phyloP scores from a whole-genome alignment of 1,140 invertebrate species.

The Helicoverpa zea region DNA sequence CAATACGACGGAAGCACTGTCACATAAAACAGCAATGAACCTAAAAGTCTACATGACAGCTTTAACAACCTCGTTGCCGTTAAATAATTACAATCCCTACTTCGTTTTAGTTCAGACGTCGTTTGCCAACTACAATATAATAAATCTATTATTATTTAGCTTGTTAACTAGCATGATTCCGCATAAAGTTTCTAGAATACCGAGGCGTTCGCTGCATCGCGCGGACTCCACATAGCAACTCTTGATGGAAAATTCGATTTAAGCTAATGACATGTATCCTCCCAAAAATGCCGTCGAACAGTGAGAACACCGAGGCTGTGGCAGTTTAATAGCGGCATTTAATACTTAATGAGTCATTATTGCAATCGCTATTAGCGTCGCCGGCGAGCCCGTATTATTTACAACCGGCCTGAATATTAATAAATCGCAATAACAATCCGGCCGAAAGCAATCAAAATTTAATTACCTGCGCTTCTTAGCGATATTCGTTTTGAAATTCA shows the following conservation, averaged over 20 bases:
- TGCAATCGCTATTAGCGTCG: slow-evolving; percentile 72
- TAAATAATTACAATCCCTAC: slow-evolving; percentile 25
- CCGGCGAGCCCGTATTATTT: slow-evolving; percentile 64
- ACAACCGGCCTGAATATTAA: slow-evolving; percentile 71
- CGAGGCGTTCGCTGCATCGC: not conserved
- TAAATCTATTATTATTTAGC: slow-evolving; percentile 31
- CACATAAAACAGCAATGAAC: not conserved
- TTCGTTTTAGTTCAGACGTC: slow-evolving; percentile 11
- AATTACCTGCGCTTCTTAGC: slow-evolving; percentile 73
- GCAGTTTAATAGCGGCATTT: slow-evolving; percentile 71
- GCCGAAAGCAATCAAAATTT: slow-evolving; percentile 79
- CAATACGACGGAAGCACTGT: not conserved
- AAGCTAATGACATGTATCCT: slow-evolving; percentile 35
- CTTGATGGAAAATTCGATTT: slow-evolving; percentile 13
- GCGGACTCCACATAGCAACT: slow-evolving; percentile 2
- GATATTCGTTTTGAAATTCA: slow-evolving; percentile 65
- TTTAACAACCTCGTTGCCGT: slow-evolving; percentile 12
- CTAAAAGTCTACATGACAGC: slow-evolving; percentile 14
- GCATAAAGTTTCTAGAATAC: slow-evolving; percentile 26
- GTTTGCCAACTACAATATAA: slow-evolving; percentile 18
- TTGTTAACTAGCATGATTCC: slow-evolving; percentile 30
- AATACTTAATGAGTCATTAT: slow-evolving; percentile 80
- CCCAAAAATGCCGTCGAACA: slow-evolving; percentile 35
- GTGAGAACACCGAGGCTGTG: slow-evolving; percentile 53
- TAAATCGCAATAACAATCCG: slow-evolving; percentile 74